A percentile compares a stretch with the other conserved stretches of the same genome.
Conservation (phyloP, 2,888 invertebrate species). For the Drosophila colorata region DNA sequence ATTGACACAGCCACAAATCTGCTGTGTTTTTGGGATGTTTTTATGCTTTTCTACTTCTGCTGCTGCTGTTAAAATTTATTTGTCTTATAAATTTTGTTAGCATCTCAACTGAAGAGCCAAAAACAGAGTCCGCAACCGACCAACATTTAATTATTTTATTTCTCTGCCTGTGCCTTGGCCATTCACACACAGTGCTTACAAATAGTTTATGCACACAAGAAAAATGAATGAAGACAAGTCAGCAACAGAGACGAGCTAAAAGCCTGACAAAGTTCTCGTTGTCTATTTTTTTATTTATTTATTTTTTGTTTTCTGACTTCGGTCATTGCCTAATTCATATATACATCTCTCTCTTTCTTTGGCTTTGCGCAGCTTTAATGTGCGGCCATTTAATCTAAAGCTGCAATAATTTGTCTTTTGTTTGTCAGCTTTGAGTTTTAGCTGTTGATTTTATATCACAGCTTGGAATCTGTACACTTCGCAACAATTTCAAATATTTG, state of each 20-base stretch:
- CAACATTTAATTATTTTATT: conserved; percentile 60
- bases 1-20: conserved; percentile 57
- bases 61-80: conserved; percentile 64
- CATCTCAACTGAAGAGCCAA: conserved; percentile 59
- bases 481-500: conserved; percentile 2
- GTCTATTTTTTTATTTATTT: conserved; percentile 2
- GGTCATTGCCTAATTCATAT: conserved; percentile 39
- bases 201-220: conserved; percentile 53
- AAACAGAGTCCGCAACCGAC: conserved; percentile 22
- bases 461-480: conserved; percentile 1
- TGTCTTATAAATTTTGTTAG: conserved; percentile 76
- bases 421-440: conserved; percentile 22
- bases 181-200: conserved; percentile 35
- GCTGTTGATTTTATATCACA: conserved; percentile 30
- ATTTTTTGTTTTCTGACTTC: background rate
- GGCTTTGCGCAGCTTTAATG: conserved; percentile 57
- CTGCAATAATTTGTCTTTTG: conserved; percentile 61
- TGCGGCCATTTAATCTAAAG: conserved; percentile 70
- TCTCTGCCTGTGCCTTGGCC: conserved; percentile 19
- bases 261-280: conserved; percentile 45
- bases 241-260: conserved; percentile 26
- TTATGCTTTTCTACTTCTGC: conserved; percentile 45
- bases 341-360: conserved; percentile 3
- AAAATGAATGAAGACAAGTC: conserved; percentile 48
- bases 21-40: conserved; percentile 40